Evolutionary conservation across 2,888 invertebrate species (phyloP), one percentile per base, ranked within the genome.

Genomic region (Orthosia cruda): DNA sequence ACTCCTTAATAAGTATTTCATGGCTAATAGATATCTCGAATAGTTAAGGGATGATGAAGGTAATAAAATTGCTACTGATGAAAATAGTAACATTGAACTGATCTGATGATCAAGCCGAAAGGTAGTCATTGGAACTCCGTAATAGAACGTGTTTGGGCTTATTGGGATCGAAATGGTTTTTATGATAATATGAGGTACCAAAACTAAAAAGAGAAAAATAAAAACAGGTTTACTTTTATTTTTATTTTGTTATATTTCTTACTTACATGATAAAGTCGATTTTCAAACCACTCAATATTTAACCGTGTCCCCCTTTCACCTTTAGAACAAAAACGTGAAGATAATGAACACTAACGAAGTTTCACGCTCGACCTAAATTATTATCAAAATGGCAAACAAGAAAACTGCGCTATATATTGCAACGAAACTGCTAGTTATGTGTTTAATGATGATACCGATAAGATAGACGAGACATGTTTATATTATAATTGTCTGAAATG

Each of bases 251-350:
- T 40, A 40, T 40, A 40, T 40, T 7, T 3, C 23, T 52, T 52
- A 26, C 26, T 45, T 32, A n/a, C n/a, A 20, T 18, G 11, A 3
- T 20, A 26, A 23, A 26, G 15, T 13, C 57, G 4, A 15, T 47
- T 20, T 18, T 40, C 7, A n/a, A 45, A 9, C 15, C 26, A 71
- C n/a, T 80, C 32, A 47, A 11, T 20, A 49, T 61, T 73, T 73
- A 74, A 57, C 13, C 49, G 32, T 68, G 79, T 40, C 65, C 66
- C n/a, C 64, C 76, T 76, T 83, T 74, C 77, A 74, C 72, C 74
- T 69, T 62, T 26, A 72, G 71, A 58, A 74, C 71, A 62, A 65
- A 75, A 78, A 75, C 75, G 66, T 62, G 69, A 69, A 62, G 26
- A 70, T 73, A 75, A 68, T 64, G 59, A 66, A 63, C 61, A 57